Evolutionary conservation across 2,888 invertebrate species (phyloP).

Genomic region (Agonopterix heracliana): DNA sequence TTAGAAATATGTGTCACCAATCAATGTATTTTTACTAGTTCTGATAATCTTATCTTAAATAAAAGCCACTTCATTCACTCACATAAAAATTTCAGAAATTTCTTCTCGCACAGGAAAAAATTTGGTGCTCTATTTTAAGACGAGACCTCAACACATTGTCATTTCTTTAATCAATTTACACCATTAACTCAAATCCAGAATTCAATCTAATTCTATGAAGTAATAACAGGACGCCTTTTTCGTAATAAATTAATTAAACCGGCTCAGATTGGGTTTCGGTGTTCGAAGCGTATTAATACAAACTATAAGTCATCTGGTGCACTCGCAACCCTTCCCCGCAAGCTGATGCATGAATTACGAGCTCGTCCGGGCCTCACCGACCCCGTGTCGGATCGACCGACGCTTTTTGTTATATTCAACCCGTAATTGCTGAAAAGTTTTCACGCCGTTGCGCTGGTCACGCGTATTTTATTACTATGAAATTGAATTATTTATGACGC

Average conservation of each 20-base stretch:
- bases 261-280: conserved; percentile 54
- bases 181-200: too few relatives aligned
- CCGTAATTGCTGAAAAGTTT: conserved; percentile 76
- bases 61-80: too few relatives aligned
- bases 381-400: conserved; percentile 55
- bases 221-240: conserved; percentile 1
- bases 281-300: conserved; percentile 63
- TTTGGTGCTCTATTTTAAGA: too few relatives aligned
- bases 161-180: too few relatives aligned
- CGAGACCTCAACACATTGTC: too few relatives aligned
- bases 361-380: conserved; percentile 32
- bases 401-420: conserved; percentile 72
- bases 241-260: conserved; percentile 47
- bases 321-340: conserved; percentile 58
- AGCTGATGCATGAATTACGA: conserved; percentile 34
- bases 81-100: too few relatives aligned
- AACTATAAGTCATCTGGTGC: conserved; percentile 67
- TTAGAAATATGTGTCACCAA: too few relatives aligned
- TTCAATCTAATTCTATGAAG: not conserved
- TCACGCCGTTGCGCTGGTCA: conserved; percentile 70
- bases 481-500: conserved; percentile 75
- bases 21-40: too few relatives aligned
- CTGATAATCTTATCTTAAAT: too few relatives aligned
- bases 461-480: conserved; percentile 76
- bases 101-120: too few relatives aligned